Base-by-base conservation (phyloP, 2,113 vertebrate species). In the Colinus virginianus region DNA sequence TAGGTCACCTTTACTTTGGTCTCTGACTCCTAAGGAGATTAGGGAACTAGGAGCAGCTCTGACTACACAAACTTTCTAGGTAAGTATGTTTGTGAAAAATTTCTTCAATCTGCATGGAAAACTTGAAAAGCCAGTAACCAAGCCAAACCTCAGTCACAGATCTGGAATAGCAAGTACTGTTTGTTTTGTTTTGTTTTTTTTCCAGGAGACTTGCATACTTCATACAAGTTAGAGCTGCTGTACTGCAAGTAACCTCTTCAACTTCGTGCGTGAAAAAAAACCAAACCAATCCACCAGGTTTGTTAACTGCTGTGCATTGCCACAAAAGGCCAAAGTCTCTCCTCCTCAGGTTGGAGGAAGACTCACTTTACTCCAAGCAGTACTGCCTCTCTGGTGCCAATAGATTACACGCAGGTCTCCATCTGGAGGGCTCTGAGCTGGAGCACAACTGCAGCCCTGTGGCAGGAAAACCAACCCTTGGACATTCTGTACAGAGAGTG, bases 351-450 rank as follows among this genome's bases (percentile, higher is more conserved):
- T 26, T 28, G 34, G 8, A 1, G 2, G 67, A 28, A 69, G 13
- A 38, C 3, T 18, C 59, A 45, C 48, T 18, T 48, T 4, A 45
- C 26, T 1, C 32, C 51, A 11, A 61, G 58, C 38, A 49, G 46
- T 12, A 11, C 2, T 26, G 43, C 23, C 40, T 28, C 61, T 46
- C 34, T 5, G 4, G 53, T 20, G 61, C 51, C 74, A 10, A 0
- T 2, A 26, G 26, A 45, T 12, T 28, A 13, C 43, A n/a, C 18
- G 40, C 25, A 40, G 30, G 28, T 55, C 13, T 59, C 20, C 12
- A 6, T 9, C 63, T 26, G 8, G 14, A 66, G 55, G 6, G 8
- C 40, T 30, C 69, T 21, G 0, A 0, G 12, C 1, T 66, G 20
- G 38, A 36, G 62, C 2, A 0, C 3, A 36, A n/a, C 58, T 8